Evolutionary conservation across 2,888 invertebrate genomes (phyloP), one percentile per base, ranked within the genome.

Genomic region (Apodemia zela): DNA sequence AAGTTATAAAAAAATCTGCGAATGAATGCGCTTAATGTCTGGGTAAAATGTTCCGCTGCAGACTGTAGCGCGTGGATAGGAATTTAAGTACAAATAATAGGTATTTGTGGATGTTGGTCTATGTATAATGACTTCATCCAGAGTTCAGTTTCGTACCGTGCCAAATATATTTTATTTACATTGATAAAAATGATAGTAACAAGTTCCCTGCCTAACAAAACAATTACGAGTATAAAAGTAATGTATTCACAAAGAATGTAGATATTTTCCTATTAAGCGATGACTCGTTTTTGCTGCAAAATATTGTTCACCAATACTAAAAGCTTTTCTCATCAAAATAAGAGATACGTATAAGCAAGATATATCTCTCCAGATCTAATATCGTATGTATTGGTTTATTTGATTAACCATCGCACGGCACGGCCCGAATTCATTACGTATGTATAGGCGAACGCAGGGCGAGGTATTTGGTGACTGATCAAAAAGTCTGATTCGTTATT

Each of bases 401-500:
- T 66, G 60, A 66, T 69, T 66, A 69, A 70, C 68, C 69, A 70
- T 69, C 69, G 64, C 68, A 68, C 63, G 69, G 60, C 67, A 68
- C 63, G 72, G 67, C 64, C 70, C 68, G 69, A 66, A 68, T 69
- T 73, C 74, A 73, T 74, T 73, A 67, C 69, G 71, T 74, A 75
- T 75, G 74, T 74, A 75, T 75, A 72, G 70, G 69, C 69, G 70
- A 71, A 59, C 66, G 72, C 66, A 69, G 69, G 69, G 67, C 71
- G 70, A 71, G 71, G 73, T 77, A 74, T 78, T 75, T 72, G 78
- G 75, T 74, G 74, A 73, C 77, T 76, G 78, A 79, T 80, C 82
- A 79, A 82, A 81, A 81, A 82, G 76, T 81, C 77, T 76, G 74
- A 81, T 82, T 78, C 75, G 72, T 71, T 76, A 82, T 82, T 82